Conservation (phyloP, 64 coral and sea anemone species). For the Dendronephthya gigantea region DNA sequence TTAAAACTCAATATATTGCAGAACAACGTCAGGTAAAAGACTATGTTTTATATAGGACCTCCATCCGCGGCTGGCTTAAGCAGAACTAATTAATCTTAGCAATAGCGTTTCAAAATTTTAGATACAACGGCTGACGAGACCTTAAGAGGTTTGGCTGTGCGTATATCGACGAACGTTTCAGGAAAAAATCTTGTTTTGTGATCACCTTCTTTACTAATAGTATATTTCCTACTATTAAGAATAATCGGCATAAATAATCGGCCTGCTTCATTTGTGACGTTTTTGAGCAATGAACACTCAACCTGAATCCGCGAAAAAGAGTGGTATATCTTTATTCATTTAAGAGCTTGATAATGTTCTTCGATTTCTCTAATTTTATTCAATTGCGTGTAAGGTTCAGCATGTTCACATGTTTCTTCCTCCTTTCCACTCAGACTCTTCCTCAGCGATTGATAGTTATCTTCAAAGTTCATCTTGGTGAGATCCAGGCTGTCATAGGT, state of each 20-base stretch:
- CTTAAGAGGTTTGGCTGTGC: not conserved
- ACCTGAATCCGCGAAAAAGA: not conserved
- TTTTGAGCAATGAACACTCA: not conserved
- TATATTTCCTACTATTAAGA: not conserved
- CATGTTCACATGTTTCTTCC: too few species aligned
- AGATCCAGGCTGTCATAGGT: too few species aligned
- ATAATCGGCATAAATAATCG: not conserved
- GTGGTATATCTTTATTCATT: too few species aligned
- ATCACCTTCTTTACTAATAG: not conserved
- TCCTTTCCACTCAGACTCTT: too few species aligned
- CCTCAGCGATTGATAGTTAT: too few species aligned
- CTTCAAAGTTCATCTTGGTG: too few species aligned
- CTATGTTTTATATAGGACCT: not conserved
- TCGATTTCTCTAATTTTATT: too few species aligned
- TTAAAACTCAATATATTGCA: not conserved
- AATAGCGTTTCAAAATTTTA: slow-evolving; percentile 5
- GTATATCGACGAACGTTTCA: not conserved
- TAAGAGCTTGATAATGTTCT: too few species aligned
- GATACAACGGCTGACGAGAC: not conserved
- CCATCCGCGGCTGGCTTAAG: too few species aligned
- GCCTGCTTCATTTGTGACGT: not conserved
- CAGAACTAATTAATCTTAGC: not conserved
- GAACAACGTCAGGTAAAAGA: not conserved
- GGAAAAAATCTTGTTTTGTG: not conserved
- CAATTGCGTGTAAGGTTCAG: too few species aligned